A percentile compares a stretch with the other conserved stretches of the same genome.
Evolutionary conservation across 2,113 vertebrate species (phyloP).

Genomic region (Melanerpes formicivorus): DNA sequence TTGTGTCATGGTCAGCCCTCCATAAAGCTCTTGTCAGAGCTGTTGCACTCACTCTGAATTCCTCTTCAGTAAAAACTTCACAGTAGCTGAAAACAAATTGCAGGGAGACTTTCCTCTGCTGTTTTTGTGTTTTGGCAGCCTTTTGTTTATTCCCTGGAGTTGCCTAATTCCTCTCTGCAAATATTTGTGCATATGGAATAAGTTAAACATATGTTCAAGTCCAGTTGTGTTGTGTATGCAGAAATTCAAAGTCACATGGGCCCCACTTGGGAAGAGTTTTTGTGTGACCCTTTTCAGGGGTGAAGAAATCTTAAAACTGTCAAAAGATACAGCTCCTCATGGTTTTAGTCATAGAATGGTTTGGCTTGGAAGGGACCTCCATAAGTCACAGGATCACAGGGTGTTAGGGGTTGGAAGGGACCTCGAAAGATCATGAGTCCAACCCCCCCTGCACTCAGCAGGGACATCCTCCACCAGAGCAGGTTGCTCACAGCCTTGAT

Average conservation of each 20-base stretch:
- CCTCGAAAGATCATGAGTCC: no score
- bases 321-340: neutral
- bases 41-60: neutral
- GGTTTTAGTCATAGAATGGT: neutral
- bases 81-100: constrained; percentile 4
- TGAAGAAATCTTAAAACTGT: neutral
- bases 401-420: no score
- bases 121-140: neutral
- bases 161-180: neutral
- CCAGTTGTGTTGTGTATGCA: neutral
- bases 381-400: no score
- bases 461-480: no score
- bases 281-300: neutral
- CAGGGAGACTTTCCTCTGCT: neutral
- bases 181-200: neutral
- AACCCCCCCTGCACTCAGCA: no score
- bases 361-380: no score
- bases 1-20: neutral
- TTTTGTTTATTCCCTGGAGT: constrained; percentile 2
- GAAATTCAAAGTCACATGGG: neutral
- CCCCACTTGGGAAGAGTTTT: neutral
- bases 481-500: no score
- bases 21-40: neutral
- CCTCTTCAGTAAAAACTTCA: neutral
- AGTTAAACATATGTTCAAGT: neutral